phyloP scores from a whole-genome alignment of 2,113 vertebrate genomes.

The Muntiacus reevesi region DNA sequence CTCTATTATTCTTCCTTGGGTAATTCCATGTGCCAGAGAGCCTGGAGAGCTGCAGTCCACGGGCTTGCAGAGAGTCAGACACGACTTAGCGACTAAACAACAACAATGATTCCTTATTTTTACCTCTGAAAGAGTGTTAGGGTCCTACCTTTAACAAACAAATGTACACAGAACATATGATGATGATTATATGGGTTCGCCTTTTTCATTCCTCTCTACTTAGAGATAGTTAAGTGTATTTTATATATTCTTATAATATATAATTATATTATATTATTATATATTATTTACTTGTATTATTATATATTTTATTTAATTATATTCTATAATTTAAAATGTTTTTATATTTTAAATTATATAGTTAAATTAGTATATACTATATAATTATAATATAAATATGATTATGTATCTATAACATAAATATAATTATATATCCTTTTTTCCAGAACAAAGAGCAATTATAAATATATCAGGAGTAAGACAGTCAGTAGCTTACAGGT shows the following conservation, averaged over 20 bases:
- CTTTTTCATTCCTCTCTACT: not conserved
- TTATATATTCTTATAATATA: not conserved
- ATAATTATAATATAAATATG: not conserved
- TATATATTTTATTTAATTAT: not conserved
- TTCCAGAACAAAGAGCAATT: not conserved
- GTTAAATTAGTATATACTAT: not conserved
- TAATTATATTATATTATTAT: not conserved
- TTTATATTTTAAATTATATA: not conserved
- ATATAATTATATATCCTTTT: not conserved
- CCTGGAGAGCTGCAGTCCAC: not conserved
- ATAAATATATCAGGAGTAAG: not conserved
- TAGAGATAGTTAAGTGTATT: not conserved
- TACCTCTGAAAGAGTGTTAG: not conserved
- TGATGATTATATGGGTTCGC: not conserved
- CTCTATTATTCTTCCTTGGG: not conserved
- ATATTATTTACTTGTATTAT: not conserved
- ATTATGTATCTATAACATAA: not conserved
- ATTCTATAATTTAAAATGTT: not conserved
- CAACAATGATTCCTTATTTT: not conserved
- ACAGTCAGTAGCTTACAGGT: not conserved
- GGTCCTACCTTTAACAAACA: not conserved
- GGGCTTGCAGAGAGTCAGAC: not conserved
- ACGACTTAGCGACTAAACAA: accelerated
- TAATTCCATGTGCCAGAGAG: not conserved
- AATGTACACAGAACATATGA: not conserved